Conservation (phyloP, 1,140 invertebrate genomes). For the Neelides sp. region DNA sequence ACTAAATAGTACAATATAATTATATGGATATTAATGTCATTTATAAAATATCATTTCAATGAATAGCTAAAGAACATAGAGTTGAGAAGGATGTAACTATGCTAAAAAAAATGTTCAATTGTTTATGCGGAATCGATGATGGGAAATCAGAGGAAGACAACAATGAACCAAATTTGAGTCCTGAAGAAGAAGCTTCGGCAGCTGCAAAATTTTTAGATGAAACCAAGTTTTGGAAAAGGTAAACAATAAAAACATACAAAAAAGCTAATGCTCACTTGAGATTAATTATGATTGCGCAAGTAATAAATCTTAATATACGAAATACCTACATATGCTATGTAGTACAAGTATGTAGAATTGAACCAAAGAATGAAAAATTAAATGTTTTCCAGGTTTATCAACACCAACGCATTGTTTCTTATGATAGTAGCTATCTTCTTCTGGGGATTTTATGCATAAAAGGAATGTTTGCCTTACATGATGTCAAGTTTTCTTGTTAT, state of each 20-base stretch:
- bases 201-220: slow-evolving; percentile 33
- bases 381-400: slow-evolving; percentile 30
- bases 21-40: background rate
- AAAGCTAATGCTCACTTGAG: background rate
- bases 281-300: background rate
- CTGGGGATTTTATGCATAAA: slow-evolving; percentile 32
- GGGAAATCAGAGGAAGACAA: slow-evolving; percentile 4
- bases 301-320: background rate
- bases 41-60: background rate
- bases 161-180: slow-evolving; percentile 23
- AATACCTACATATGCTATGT: background rate
- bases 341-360: background rate
- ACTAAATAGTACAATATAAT: background rate
- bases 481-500: too few relatives aligned
- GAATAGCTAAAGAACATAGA: background rate
- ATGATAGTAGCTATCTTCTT: slow-evolving; percentile 32
- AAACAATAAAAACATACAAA: too few relatives aligned
- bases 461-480: too few relatives aligned
- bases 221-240: slow-evolving; percentile 31
- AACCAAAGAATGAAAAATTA: background rate
- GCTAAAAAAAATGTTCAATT: slow-evolving; percentile 10
- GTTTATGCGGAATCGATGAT: slow-evolving; percentile 19
- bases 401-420: slow-evolving; percentile 31
- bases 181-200: slow-evolving; percentile 30
- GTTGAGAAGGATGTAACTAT: background rate